Evolutionary conservation across 2,888 invertebrate genomes (phyloP).

Genomic region (Camptogramma bilineatum): DNA sequence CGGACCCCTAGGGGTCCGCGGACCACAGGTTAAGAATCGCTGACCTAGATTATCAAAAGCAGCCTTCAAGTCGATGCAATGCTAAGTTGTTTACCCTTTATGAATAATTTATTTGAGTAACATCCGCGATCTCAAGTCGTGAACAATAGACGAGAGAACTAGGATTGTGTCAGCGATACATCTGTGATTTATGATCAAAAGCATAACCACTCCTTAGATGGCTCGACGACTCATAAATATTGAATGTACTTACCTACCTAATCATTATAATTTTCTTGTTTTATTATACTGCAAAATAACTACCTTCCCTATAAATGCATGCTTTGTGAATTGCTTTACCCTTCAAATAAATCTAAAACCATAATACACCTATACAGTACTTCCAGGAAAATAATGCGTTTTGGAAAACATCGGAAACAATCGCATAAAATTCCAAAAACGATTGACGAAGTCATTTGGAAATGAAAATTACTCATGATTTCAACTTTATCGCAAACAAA

Average conservation of each 20-base stretch:
- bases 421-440: too few species aligned
- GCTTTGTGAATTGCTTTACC: not conserved
- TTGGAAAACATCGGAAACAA: too few species aligned
- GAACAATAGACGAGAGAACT: constrained; percentile 69
- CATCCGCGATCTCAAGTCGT: constrained; percentile 66
- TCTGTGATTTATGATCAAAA: constrained; percentile 62
- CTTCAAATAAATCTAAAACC: not conserved
- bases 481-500: too few species aligned
- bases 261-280: constrained; percentile 39
- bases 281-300: constrained; percentile 8
- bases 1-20: too few species aligned
- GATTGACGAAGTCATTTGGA: too few species aligned
- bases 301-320: not conserved
- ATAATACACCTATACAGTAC: not conserved
- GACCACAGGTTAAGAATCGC: too few species aligned
- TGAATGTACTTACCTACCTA: constrained; percentile 31
- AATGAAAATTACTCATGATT: too few species aligned
- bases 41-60: too few species aligned
- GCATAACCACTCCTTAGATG: constrained; percentile 51
- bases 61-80: constrained; percentile 24
- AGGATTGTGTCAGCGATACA: constrained; percentile 62
- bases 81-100: constrained; percentile 44
- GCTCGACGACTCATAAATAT: constrained; percentile 39
- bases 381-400: not conserved
- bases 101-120: constrained; percentile 69